These are phyloP conservation scores for Protula sp. DNA, from an alignment of 2,888 invertebrate species.

Conservation along the genomic window DNA sequence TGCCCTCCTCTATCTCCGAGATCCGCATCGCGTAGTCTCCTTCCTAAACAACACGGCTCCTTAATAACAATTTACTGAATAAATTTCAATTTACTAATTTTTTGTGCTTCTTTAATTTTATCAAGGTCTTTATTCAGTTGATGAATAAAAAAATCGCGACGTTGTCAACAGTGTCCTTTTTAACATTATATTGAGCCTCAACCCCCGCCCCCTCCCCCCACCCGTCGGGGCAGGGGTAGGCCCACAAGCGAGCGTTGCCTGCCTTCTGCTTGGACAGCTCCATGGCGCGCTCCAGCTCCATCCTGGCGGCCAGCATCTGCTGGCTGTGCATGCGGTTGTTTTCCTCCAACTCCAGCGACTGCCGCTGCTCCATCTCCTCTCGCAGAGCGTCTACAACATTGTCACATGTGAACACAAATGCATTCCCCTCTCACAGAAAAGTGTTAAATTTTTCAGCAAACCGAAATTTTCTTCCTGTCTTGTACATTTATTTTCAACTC, in stretches of 20 bases:
- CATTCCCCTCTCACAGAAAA: neutral
- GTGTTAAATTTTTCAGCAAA: constrained; percentile 7
- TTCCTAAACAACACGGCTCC: too few species aligned
- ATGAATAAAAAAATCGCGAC: too few species aligned
- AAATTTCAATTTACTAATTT: neutral
- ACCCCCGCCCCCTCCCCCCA: too few species aligned
- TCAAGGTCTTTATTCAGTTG: too few species aligned
- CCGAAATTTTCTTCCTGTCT: too few species aligned
- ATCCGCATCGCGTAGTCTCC: constrained; percentile 34
- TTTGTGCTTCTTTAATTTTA: neutral
- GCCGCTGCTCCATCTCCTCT: constrained; percentile 28
- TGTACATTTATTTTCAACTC: too few species aligned
- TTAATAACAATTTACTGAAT: neutral
- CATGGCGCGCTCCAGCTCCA: constrained; percentile 47
- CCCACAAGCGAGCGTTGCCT: too few species aligned
- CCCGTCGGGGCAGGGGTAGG: too few species aligned
- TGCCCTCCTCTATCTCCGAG: constrained; percentile 42
- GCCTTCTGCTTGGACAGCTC: constrained; percentile 50
- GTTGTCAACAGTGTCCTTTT: too few species aligned
- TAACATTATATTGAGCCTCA: too few species aligned
- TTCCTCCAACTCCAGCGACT: constrained; percentile 32
- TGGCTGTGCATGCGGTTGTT: constrained; percentile 29
- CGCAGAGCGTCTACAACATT: constrained; percentile 24
- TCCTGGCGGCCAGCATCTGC: constrained; percentile 42
- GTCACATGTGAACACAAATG: neutral